Percentiles rank a stretch among this genome's conserved stretches.
Conservation (phyloP, 2,888 invertebrate genomes). For the Phaedon cochleariae region DNA sequence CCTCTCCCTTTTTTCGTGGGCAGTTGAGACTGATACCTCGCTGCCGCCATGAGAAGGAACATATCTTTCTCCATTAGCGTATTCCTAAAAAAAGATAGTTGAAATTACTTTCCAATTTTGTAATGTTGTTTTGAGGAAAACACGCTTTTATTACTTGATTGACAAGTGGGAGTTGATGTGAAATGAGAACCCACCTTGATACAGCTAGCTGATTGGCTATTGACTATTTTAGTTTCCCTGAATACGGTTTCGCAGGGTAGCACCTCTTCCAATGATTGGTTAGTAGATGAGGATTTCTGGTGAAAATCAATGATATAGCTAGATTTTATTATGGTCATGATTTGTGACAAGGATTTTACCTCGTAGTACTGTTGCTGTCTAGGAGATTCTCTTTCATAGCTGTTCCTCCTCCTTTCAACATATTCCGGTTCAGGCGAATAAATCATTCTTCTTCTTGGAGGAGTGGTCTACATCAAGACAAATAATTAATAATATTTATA, state of each 20-base stretch:
- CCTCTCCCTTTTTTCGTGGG: conserved; percentile 54
- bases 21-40: conserved; percentile 54
- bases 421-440: conserved; percentile 56
- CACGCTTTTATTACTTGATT: neutral
- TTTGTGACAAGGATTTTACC: too few relatives aligned
- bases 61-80: conserved; percentile 66
- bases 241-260: conserved; percentile 59
- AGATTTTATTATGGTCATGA: too few relatives aligned
- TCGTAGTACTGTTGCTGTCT: conserved; percentile 58
- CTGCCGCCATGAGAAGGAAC: conserved; percentile 61
- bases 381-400: conserved; percentile 59
- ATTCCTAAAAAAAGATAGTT: conserved; percentile 61
- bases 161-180: neutral
- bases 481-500: conserved; percentile 5
- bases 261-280: conserved; percentile 63
- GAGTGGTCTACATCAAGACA: conserved; percentile 50
- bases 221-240: conserved; percentile 69
- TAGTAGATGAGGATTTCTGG: conserved; percentile 58
- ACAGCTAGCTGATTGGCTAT: conserved; percentile 76
- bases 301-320: conserved; percentile 42
- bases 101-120: neutral
- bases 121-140: too few relatives aligned
- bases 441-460: conserved; percentile 53
- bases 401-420: conserved; percentile 53
- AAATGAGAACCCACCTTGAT: conserved; percentile 68